Conservation (phyloP, 2,888 invertebrate species). For the Cetonia aurata region DNA sequence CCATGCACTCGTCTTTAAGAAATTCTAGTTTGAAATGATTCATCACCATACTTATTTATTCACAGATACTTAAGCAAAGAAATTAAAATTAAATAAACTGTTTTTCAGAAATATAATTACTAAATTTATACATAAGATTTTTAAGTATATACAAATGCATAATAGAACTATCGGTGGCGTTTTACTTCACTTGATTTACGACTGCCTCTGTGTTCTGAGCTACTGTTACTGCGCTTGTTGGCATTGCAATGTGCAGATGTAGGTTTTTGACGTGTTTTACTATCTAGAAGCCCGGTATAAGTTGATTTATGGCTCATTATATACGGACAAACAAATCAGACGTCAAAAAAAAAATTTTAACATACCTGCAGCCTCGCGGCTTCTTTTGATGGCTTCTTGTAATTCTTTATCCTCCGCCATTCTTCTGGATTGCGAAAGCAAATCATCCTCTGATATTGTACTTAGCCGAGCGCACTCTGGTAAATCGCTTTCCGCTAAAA, state of each 20-base stretch:
- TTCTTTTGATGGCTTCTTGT: slow-evolving; percentile 79
- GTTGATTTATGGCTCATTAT: not conserved
- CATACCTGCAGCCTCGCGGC: slow-evolving; percentile 66
- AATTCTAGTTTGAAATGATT: too few species aligned
- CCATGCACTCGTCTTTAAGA: too few species aligned
- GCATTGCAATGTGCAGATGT: slow-evolving; percentile 19
- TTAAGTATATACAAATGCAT: slow-evolving; percentile 11
- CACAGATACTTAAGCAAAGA: not conserved
- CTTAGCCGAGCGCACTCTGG: slow-evolving; percentile 89
- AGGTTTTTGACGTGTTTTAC: slow-evolving; percentile 23
- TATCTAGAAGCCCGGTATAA: slow-evolving; percentile 24
- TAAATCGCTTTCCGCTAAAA: slow-evolving; percentile 80
- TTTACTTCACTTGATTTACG: slow-evolving; percentile 20
- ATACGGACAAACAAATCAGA: slow-evolving; percentile 2
- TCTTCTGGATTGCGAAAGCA: slow-evolving; percentile 65
- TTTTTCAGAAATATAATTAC: slow-evolving; percentile 13
- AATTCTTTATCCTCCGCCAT: slow-evolving; percentile 79
- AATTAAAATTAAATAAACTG: slow-evolving; percentile 5
- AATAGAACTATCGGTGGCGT: slow-evolving; percentile 18
- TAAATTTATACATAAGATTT: slow-evolving; percentile 21
- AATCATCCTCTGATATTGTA: slow-evolving; percentile 75
- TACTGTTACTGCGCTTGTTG: slow-evolving; percentile 23
- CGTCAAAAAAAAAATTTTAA: slow-evolving; percentile 1
- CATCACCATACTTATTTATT: too few species aligned
- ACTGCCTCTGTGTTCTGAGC: slow-evolving; percentile 12